phyloP scores from a whole-genome alignment of 2,113 vertebrate species.

The Phocoena phocoena region DNA sequence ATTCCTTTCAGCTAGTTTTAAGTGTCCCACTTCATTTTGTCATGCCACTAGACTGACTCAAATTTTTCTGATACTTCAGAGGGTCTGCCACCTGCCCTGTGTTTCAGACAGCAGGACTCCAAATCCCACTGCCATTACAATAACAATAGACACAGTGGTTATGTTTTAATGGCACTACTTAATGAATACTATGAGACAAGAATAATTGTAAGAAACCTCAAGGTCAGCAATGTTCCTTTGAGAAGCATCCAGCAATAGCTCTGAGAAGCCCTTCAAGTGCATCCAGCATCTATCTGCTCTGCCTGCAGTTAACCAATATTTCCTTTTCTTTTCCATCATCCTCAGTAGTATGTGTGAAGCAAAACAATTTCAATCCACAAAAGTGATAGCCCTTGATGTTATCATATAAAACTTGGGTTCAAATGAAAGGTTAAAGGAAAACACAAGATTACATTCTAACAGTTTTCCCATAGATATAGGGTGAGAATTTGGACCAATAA shows the following conservation, averaged over 20 bases:
- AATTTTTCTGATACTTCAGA: neutral
- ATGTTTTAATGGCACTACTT: neutral
- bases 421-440: constrained; percentile 47
- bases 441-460: neutral
- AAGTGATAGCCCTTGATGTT: neutral
- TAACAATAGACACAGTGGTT: neutral
- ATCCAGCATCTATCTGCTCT: neutral
- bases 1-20: neutral
- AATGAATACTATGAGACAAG: constrained; percentile 21
- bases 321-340: neutral
- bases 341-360: constrained; percentile 2
- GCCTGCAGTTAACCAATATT: neutral
- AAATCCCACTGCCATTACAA: neutral
- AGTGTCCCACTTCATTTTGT: neutral
- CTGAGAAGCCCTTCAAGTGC: constrained; percentile 4
- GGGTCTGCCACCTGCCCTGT: neutral
- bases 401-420: constrained; percentile 10
- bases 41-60: neutral
- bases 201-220: constrained; percentile 34
- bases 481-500: constrained; percentile 30
- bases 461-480: constrained; percentile 15
- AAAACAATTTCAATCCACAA: neutral
- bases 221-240: constrained; percentile 22
- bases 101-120: neutral
- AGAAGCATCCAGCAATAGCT: constrained; percentile 7